These are phyloP conservation scores for Prenolepis imparis DNA, from an alignment of 2,888 invertebrate genomes.

Conservation along the genomic window DNA sequence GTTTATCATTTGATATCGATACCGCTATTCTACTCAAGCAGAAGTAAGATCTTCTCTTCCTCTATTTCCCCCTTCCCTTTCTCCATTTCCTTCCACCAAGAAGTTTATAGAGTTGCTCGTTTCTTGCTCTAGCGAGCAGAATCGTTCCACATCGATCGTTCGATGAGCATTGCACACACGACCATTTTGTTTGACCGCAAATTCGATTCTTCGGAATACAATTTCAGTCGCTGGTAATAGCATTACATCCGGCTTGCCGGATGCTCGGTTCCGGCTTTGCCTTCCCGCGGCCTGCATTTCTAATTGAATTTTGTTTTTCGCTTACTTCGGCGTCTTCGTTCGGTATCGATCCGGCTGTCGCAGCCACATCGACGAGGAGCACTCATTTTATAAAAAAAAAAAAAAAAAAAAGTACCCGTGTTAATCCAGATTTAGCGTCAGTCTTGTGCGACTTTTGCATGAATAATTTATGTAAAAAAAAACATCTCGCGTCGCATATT, in stretches of 20 bases:
- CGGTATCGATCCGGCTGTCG: conserved; percentile 55
- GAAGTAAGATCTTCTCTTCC: neutral
- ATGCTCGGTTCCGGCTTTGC: conserved; percentile 67
- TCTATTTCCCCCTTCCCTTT: too few species aligned
- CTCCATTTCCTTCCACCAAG: neutral
- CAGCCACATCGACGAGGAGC: conserved; percentile 30
- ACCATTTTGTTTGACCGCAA: conserved; percentile 80
- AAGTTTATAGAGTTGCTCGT: conserved; percentile 57
- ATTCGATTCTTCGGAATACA: conserved; percentile 82
- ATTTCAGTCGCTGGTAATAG: conserved; percentile 83
- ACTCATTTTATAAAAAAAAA: neutral
- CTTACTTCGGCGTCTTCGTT: conserved; percentile 51
- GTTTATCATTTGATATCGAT: conserved; percentile 55
- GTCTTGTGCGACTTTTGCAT: conserved; percentile 21
- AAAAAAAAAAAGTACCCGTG: neutral
- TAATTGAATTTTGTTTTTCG: conserved; percentile 79
- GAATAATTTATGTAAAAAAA: conserved; percentile 47
- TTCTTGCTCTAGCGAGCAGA: conserved; percentile 54
- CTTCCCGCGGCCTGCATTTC: conserved; percentile 71
- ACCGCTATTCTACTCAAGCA: conserved; percentile 49
- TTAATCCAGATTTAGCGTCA: conserved; percentile 35
- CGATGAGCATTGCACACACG: conserved; percentile 48
- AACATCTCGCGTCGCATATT: conserved; percentile 17
- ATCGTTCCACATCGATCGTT: conserved; percentile 47
- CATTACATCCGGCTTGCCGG: conserved; percentile 79